Base-by-base conservation (phyloP, 2,888 invertebrate genomes). In the Lampropteryx suffumata region DNA sequence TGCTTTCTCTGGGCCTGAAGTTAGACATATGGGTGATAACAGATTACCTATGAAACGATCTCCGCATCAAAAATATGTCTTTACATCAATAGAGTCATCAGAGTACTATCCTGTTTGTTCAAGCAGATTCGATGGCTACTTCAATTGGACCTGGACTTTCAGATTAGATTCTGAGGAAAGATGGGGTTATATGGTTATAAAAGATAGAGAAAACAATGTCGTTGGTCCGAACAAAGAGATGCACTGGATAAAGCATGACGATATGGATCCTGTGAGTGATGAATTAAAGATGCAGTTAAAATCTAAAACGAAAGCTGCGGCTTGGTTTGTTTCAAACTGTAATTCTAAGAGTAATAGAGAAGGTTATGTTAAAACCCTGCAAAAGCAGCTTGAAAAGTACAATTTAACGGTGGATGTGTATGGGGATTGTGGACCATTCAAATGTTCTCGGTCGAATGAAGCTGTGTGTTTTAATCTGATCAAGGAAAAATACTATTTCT, bases 271-370 rank as follows among this genome's bases (percentile, higher is more conserved):
- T 3, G 59, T 71, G 1, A 61, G 41, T 6, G 37, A 51, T 3
- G 27, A 10, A 9, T 30, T 56, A 0, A 61, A 54, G 33, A 3
- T n/a, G 0, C 50, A 51, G 41, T 13, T 63, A 1, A 27, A 40
- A 33, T 2, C 43, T 10, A 1, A 63, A 61, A 30, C 53, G 14
- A 6, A 40, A 1, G 1, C 24, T 9, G 51, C 55, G 5, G 60
- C 51, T 0, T 84, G 83, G 84, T 76, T 84, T 41, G 82, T 80
- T 0, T 79, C 80, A n/a, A n/a, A n/a, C n/a, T n/a, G n/a, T n/a
- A n/a, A n/a, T n/a, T n/a, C n/a, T 3, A 49, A n/a, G 43, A 75
- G 69, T 21, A 50, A 55, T 1, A 58, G 76, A 42, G 70, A 69
- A 29, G 2, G 45, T 0, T 64, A 61, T 34, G 70, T 56, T 1